A percentile compares a stretch with the other conserved stretches of the same genome.
Evolutionary conservation across 30 jellyfish, hydroid and myxozoan species (phyloP).

Genomic region (Euphysa ruthae): DNA sequence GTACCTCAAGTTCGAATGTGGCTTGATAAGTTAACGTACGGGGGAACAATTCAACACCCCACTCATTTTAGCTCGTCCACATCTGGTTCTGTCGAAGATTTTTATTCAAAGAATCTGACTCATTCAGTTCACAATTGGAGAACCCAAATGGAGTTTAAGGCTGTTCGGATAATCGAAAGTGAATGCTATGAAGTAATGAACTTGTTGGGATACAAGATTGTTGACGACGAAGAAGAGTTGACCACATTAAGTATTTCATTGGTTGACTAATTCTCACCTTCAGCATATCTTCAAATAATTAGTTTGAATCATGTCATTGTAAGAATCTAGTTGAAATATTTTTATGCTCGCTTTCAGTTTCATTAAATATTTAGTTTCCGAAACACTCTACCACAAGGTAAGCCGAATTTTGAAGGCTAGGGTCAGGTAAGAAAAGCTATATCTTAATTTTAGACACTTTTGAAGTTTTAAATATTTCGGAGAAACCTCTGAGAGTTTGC

Average conservation of each 20-base stretch:
- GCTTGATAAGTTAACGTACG: conserved; percentile 91
- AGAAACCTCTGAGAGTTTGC: too few species aligned
- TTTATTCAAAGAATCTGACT: conserved; percentile 80
- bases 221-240: conserved; percentile 96
- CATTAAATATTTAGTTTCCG: too few species aligned
- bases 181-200: conserved; percentile 99
- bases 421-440: too few species aligned
- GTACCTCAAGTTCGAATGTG: conserved; percentile 99
- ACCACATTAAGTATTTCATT: conserved; percentile 89
- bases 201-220: conserved; percentile 91
- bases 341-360: too few species aligned
- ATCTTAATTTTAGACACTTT: too few species aligned
- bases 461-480: too few species aligned
- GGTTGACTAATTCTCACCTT: conserved; percentile 88
- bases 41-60: conserved; percentile 59
- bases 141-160: conserved; percentile 70
- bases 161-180: conserved; percentile 86
- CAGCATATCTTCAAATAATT: background rate
- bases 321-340: too few species aligned
- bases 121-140: conserved; percentile 97
- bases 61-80: conserved; percentile 94
- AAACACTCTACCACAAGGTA: too few species aligned
- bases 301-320: too few species aligned
- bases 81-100: conserved; percentile 95
- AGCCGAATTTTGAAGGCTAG: too few species aligned